Evolutionary conservation across 2,797 vertebrate genomes (phyloP).

Genomic region (Erethizon dorsatum): DNA sequence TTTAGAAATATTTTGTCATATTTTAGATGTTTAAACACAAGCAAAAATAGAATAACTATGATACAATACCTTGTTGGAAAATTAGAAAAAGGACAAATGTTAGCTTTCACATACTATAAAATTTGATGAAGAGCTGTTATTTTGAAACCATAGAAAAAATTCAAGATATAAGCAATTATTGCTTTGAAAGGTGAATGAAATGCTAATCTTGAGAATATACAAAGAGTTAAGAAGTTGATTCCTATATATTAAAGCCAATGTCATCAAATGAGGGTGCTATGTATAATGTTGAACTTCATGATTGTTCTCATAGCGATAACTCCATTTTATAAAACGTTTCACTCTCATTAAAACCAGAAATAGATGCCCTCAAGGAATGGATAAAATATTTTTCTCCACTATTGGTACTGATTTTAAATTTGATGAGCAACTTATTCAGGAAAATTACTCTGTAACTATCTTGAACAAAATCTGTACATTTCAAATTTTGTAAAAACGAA

Average conservation of each 20-base stretch:
- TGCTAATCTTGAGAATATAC: neutral
- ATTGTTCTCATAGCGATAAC: neutral
- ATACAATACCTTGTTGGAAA: neutral
- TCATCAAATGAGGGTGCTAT: neutral
- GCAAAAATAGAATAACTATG: neutral
- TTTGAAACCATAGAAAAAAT: neutral
- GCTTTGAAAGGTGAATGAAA: neutral
- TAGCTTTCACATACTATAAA: neutral
- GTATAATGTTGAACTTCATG: neutral
- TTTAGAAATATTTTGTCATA: neutral
- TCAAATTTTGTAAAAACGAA: neutral
- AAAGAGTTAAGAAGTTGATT: neutral
- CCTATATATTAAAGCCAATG: neutral
- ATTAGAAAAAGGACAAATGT: neutral
- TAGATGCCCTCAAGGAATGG: neutral
- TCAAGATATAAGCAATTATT: neutral
- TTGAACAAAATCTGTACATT: neutral
- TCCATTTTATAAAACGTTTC: neutral
- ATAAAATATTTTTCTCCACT: neutral
- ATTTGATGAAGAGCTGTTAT: neutral
- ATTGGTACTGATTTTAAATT: neutral
- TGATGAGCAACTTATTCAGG: neutral
- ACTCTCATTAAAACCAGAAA: neutral
- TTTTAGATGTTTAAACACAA: neutral
- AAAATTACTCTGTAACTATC: neutral